phyloP scores from a whole-genome alignment of 2,888 invertebrate genomes.

The Zonitis immaculata region DNA sequence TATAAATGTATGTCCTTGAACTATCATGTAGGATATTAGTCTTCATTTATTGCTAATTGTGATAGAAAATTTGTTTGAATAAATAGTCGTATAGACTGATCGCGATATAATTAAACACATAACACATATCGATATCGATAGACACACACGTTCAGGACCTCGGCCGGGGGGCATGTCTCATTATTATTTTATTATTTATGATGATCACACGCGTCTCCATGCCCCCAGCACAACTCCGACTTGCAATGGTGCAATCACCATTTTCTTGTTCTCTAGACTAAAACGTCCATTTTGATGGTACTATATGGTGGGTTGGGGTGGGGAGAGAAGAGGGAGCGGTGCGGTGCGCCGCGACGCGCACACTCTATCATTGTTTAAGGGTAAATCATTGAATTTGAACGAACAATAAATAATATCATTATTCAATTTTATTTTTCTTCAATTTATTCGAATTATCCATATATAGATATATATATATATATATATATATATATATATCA shows the following conservation, averaged over 20 bases:
- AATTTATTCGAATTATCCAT: slow-evolving; percentile 1
- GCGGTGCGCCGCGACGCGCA: slow-evolving; percentile 25
- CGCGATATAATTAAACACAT: slow-evolving; percentile 31
- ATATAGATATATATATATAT: too few relatives aligned
- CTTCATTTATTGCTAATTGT: slow-evolving; percentile 48
- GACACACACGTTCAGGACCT: slow-evolving; percentile 27
- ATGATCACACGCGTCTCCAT: slow-evolving; percentile 27
- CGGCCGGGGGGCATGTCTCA: slow-evolving; percentile 22
- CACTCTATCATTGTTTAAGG: slow-evolving; percentile 24
- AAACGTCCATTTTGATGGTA: slow-evolving; percentile 39
- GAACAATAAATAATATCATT: not conserved
- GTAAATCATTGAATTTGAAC: slow-evolving; percentile 2
- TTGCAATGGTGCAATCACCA: slow-evolving; percentile 39
- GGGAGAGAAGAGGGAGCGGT: too few relatives aligned
- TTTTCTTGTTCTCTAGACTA: slow-evolving; percentile 39
- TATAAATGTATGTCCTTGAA: slow-evolving; percentile 46
- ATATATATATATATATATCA: too few relatives aligned
- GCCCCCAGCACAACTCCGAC: slow-evolving; percentile 37
- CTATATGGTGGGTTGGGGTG: slow-evolving; percentile 26
- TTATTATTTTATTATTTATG: slow-evolving; percentile 7
- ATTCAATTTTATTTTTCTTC: not conserved
- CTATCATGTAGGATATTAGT: slow-evolving; percentile 46
- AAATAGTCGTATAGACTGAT: slow-evolving; percentile 22
- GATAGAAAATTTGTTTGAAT: slow-evolving; percentile 35
- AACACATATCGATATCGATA: slow-evolving; percentile 41